Evolutionary conservation across 2,888 invertebrate genomes (phyloP), one percentile per base, ranked within the genome.

Genomic region (Ernsta delagoae): DNA sequence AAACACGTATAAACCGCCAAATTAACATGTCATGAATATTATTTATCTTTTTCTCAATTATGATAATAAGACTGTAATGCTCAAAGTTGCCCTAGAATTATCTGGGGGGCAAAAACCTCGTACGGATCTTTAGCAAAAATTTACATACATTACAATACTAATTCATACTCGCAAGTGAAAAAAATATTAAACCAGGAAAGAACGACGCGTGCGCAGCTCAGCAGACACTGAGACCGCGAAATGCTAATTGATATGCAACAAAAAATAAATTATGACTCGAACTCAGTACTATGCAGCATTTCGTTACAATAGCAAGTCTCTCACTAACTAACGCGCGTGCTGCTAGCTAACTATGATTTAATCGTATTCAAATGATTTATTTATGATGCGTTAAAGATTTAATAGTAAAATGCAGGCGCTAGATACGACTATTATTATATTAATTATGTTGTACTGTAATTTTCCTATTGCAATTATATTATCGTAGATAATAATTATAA

Each of bases 1-100:
- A 84, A 88, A 84, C 87, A 88, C 88, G 85, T 82, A 85, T 82
- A 84, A 83, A 86, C 85, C 83, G 78, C 83, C 80, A 82, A 87
- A 90, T 90, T 90, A 89, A 89, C 88, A 89, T 90, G 86, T 89
- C 90, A 90, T 91, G 89, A 91, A 91, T 90, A 90, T 87, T 88
- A 87, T 89, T 90, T 86, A 84, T 88, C 84, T 89, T 90, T 89
- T 89, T 88, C 85, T 83, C 84, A 85, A 87, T 88, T 87, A 89
- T 86, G 67, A 67, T 67, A 67, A 67, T 67, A 48, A 56, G 67
- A 66, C 68, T 66, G 61, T 69, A 71, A 70, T 63, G 84, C 81
- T 85, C 85, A 86, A 85, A 75, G 76, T 80, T 84, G 86, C 89
- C 88, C 90, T 89, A 88, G 86, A 85, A 88, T 87, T 85, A 87